Evolutionary conservation across 2,797 vertebrate species (phyloP), one percentile per base, ranked within the genome.

Genomic region (Labroides dimidiatus): DNA sequence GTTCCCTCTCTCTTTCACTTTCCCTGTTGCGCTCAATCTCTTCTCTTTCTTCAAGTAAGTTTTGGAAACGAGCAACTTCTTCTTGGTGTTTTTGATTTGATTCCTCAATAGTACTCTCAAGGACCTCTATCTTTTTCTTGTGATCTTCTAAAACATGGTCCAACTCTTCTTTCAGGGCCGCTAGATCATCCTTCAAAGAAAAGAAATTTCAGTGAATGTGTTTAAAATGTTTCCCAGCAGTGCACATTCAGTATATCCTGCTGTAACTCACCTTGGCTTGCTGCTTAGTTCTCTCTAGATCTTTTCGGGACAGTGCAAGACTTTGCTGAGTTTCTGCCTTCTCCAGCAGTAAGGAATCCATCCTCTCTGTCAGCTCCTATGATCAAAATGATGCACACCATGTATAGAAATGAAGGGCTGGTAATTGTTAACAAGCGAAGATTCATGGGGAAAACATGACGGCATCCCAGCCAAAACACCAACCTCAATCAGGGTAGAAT

Each of bases 261-360:
- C 23, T 54, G 21, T 21, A 58, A 30, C 64, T 87, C 89, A 99
- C 97, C 93, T 97, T 92, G 69, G 91, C 81, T 85, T 96, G 94
- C 70, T 95, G 90, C 72, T 95, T 96, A 53, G 89, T 89, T 80
- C 80, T 94, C 77, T 69, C 87, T 57, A 95, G 93, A 73, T 97
- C 95, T 89, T 96, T 98, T 74, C 93, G 95, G 64, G 96, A 89
- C 65, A 92, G 67, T 33, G 93, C 8, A 56, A 95, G 93, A 47
- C 91, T 95, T 89, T 99, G 96, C 23, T 99, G 95, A 77, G 74
- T 92, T 90, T 99, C 97, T 59, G 97, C 98, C 89, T 98, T 99
- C 89, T 99, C 97, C 88, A 97, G 83, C 62, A 99, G 92, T 57
- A 99, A 84, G 50, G 81, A 78, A 81, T 97, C 95, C 89, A 99